phyloP scores from a whole-genome alignment of 2,797 vertebrate genomes.

The Neostethus bicornis region DNA sequence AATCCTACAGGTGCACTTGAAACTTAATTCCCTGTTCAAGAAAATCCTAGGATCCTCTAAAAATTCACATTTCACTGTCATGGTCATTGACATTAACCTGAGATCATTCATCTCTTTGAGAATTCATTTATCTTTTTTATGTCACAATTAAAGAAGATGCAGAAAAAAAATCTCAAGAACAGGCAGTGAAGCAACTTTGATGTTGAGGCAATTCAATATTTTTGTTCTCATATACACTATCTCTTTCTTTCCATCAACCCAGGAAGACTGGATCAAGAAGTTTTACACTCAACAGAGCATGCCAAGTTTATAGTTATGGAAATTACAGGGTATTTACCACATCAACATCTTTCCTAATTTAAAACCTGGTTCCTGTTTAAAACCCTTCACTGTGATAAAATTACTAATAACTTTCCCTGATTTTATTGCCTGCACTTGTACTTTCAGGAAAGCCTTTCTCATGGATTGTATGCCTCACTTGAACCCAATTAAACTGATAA shows the following conservation, averaged over 20 bases:
- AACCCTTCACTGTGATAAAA: constrained; percentile 62
- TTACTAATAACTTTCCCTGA: constrained; percentile 56
- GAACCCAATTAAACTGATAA: constrained; percentile 69
- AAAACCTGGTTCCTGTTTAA: constrained; percentile 54
- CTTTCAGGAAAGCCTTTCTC: constrained; percentile 48
- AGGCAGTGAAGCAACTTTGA: constrained; percentile 18
- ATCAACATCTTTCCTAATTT: constrained; percentile 42
- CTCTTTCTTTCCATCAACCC: constrained; percentile 38
- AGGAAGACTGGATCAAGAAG: constrained; percentile 34
- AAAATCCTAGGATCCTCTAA: constrained; percentile 12
- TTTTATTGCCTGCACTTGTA: constrained; percentile 55
- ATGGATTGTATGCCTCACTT: constrained; percentile 57
- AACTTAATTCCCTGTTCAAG: constrained; percentile 35
- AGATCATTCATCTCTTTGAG: background rate
- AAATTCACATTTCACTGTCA: constrained; percentile 5
- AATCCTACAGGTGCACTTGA: constrained; percentile 68
- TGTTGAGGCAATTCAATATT: constrained; percentile 16
- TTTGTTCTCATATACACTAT: constrained; percentile 7
- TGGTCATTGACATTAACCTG: constrained; percentile 5
- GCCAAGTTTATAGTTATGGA: constrained; percentile 43
- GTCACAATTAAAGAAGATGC: background rate
- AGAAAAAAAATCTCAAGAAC: constrained; percentile 1
- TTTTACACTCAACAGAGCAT: constrained; percentile 39
- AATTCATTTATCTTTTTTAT: background rate
- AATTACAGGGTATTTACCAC: constrained; percentile 55